A percentile compares a stretch with the other conserved stretches of the same genome.
phyloP scores from a whole-genome alignment of 2,797 vertebrate genomes.

The Micrastur ruficollis region DNA sequence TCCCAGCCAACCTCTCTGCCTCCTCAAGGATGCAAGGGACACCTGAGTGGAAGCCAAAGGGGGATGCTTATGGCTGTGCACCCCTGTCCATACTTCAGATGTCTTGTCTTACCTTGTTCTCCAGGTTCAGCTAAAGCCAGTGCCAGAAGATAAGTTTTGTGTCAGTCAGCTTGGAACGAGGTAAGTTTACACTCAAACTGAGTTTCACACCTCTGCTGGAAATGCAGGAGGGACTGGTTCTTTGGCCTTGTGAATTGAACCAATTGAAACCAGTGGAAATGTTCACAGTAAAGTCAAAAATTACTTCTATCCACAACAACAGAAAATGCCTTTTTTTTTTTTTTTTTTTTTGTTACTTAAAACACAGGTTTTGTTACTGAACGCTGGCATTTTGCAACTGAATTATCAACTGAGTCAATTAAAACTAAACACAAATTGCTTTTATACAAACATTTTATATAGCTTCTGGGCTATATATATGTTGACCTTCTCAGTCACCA shows the following conservation, averaged over 20 bases:
- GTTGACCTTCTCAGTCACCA: background rate
- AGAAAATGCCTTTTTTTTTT: rapidly evolving
- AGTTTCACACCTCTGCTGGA: background rate
- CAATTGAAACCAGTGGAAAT: background rate
- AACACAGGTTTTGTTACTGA: background rate
- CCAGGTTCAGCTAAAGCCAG: background rate
- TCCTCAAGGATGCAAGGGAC: background rate
- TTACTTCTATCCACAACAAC: background rate
- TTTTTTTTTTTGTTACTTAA: background rate
- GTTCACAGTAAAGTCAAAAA: background rate
- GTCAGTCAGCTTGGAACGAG: background rate
- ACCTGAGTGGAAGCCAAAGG: background rate
- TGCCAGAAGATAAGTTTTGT: background rate
- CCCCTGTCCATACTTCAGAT: too few species aligned
- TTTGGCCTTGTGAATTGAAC: background rate
- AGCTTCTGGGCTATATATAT: background rate
- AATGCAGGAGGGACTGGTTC: background rate
- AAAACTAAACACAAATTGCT: background rate
- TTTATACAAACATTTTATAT: background rate
- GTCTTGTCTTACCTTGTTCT: background rate
- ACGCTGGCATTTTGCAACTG: background rate
- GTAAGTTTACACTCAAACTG: background rate
- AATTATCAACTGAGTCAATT: background rate
- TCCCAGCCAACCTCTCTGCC: background rate
- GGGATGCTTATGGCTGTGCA: too few species aligned